Conservation (phyloP, 35 echinoderm and acorn worm genomes). For the Eucidaris tribuloides region DNA sequence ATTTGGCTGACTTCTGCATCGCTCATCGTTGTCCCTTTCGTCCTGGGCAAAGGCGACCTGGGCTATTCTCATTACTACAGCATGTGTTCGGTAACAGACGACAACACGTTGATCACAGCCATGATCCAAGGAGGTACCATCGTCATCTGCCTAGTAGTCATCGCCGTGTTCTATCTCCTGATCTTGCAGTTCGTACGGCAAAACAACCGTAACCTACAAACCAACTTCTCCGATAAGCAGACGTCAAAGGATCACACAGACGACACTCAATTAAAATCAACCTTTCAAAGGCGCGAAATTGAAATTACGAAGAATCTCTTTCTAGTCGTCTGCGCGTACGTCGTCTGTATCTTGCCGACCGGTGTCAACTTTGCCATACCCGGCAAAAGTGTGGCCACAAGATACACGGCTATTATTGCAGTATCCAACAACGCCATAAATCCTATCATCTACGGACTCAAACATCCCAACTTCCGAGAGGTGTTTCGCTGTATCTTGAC, state of each 20-base stretch:
- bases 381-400: background rate
- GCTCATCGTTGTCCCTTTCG: slow-evolving; percentile 3
- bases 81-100: background rate
- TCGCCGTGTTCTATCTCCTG: background rate
- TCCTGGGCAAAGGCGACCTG: background rate
- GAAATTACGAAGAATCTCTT: slow-evolving; percentile 24
- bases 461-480: slow-evolving; percentile 30
- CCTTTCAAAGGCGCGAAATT: background rate
- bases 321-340: slow-evolving; percentile 8
- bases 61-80: slow-evolving; percentile 35
- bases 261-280: background rate
- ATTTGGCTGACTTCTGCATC: slow-evolving; percentile 30
- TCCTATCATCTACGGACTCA: slow-evolving; percentile 25
- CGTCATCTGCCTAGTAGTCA: too few relatives aligned
- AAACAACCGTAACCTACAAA: background rate
- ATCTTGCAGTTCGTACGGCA: background rate
- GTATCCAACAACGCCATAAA: background rate
- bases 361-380: background rate
- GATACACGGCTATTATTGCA: background rate
- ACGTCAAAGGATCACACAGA: background rate
- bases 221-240: background rate
- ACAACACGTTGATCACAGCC: too few relatives aligned
- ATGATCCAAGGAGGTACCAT: too few relatives aligned
- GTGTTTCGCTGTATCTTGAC: background rate
- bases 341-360: background rate